Evolutionary conservation across 2,888 invertebrate species (phyloP), one percentile per base, ranked within the genome.

Genomic region (Phania funesta): DNA sequence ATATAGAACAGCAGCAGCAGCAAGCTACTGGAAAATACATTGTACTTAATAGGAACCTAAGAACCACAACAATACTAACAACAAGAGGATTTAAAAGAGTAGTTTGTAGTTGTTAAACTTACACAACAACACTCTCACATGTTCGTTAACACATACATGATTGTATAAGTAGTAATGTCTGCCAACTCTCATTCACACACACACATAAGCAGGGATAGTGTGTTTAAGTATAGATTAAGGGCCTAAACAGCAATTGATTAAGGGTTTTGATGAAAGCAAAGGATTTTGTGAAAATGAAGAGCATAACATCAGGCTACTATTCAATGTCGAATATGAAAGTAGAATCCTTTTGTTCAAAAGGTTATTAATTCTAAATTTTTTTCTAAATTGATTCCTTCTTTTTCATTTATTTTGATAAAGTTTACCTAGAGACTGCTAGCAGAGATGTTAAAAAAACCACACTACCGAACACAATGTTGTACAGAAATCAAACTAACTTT

Each of bases 211-310:
- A 48, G 1, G 62, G 44, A 13, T 46, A 46, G 26, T 32, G 29
- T 64, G 48, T 56, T 62, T 41, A 68, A 48, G 74, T 56, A 64
- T 29, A 68, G 58, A 70, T 64, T 76, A 58, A 26, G 70, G 56
- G 44, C 44, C 60, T 76, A 32, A 46, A 54, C 60, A 64, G 65
- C 76, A 76, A 80, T 76, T 80, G 76, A 71, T 80, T 76, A 76
- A 71, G 65, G 52, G 46, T 67, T 65, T 26, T 56, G 70, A 75
- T 71, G 70, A 71, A 76, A 71, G 76, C 32, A 75, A 62, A 52
- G 76, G 71, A 46, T 71, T 80, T 76, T 71, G 16, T 16, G 24
- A n/a, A 60, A 44, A 60, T 76, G 35, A 50, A 52, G 50, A n/a
- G 41, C 52, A 68, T 7, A 52, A 32, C 41, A 24, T 62, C 46